Base-by-base conservation (phyloP, 2,797 vertebrate genomes). In the Macropodus opercularis region DNA sequence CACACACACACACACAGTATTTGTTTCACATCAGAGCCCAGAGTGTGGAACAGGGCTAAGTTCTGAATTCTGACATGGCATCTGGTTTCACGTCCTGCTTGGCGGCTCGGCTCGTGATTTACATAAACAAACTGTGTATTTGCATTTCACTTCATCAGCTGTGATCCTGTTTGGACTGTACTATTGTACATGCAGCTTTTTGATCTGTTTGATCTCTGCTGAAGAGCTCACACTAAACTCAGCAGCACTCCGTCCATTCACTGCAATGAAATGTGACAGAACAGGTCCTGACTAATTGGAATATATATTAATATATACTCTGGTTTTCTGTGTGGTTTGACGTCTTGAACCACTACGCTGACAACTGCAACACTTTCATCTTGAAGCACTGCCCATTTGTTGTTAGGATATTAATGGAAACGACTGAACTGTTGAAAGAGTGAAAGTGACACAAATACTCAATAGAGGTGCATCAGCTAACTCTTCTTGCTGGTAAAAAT, bases 81-180 rank as follows among this genome's bases (percentile, higher is more conserved):
- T 72, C 69, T 72, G 54, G 29, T 61, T 71, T 49, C 53, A 19
- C 40, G 18, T 67, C 71, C 66, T 59, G 70, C 72, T 80, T 15
- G 34, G 6, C 24, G 18, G 59, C 73, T 75, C 66, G 63, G 46
- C 69, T 79, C 63, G 48, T 75, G 44, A 62, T 84, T 87, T 84
- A 48, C 80, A 79, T 80, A 73, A 72, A 68, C 81, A 83, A 79
- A 87, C 54, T 43, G 52, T 14, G 47, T 42, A 70, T 90, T 84
- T 86, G 79, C 75, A 73, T 85, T 72, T 75, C 54, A 60, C 72
- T 61, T 60, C 55, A 64, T 73, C 64, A 64, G 74, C 79, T 50
- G 67, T 27, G 64, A 63, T 64, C 65, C 68, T 63, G 69, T 69
- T 69, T 58, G 62, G 63, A 68, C 65, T 59, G 38, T 26, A 22